Percentiles rank a stretch among this genome's conserved stretches.
phyloP scores from a whole-genome alignment of 1,140 invertebrate genomes.

The Hypothenemus hampei region DNA sequence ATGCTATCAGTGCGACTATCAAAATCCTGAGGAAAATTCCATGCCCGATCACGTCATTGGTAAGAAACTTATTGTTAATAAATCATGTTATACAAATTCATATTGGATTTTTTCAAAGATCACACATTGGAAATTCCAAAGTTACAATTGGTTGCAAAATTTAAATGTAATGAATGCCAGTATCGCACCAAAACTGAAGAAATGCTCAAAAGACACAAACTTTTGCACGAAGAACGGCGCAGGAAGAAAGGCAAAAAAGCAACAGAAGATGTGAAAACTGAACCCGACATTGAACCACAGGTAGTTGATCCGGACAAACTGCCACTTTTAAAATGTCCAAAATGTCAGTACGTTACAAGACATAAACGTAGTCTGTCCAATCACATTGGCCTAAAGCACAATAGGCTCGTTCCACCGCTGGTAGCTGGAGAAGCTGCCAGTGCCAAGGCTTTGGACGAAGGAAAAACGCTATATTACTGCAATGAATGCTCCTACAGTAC shows the following conservation, averaged over 20 bases:
- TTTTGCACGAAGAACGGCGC: not conserved
- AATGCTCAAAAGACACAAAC: conserved; percentile 1
- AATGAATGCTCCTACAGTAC: conserved; percentile 20
- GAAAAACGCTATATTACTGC: conserved; percentile 2
- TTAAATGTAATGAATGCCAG: conserved; percentile 6
- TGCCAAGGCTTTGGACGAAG: conserved; percentile 3
- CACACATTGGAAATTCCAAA: conserved; percentile 2
- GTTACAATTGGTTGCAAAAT: conserved; percentile 5
- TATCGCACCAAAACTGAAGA: conserved; percentile 21
- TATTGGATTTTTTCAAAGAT: conserved; percentile 2
- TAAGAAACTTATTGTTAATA: conserved; percentile 5
- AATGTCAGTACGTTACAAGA: conserved; percentile 8
- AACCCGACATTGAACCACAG: not conserved
- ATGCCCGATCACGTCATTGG: conserved; percentile 21
- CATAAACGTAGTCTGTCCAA: conserved; percentile 16
- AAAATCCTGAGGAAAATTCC: conserved; percentile 1
- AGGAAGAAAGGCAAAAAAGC: conserved; percentile 1
- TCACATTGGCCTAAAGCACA: conserved; percentile 16
- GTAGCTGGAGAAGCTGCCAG: not conserved
- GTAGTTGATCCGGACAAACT: not conserved
- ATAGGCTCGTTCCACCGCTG: conserved; percentile 2
- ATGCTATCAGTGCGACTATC: conserved; percentile 22
- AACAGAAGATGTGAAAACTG: not conserved
- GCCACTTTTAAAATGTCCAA: conserved; percentile 7
- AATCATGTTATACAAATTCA: not conserved